phyloP scores from a whole-genome alignment of 2,888 invertebrate species.

The Plebejus anna region DNA sequence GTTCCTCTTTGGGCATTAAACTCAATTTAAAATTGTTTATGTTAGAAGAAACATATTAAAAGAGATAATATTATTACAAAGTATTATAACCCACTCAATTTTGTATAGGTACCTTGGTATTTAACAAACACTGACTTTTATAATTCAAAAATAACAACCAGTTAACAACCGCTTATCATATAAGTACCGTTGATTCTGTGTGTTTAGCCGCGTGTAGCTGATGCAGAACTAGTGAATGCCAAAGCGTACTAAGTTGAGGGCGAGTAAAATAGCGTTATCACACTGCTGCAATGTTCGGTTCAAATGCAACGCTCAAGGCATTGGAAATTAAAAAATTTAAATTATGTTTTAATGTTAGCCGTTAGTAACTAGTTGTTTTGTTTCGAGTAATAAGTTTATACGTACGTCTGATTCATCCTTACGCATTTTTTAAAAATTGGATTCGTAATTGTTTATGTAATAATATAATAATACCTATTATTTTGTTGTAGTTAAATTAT shows the following conservation, averaged over 20 bases:
- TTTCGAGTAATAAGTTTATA: too few species aligned
- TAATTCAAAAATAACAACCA: not conserved
- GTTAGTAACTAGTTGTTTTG: too few species aligned
- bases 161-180: not conserved
- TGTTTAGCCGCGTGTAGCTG: conserved; percentile 12
- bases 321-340: not conserved
- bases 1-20: not conserved
- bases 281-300: not conserved
- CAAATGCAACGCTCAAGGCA: too few species aligned
- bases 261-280: conserved; percentile 1
- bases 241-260: not conserved
- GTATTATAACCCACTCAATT: not conserved
- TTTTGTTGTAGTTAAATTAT: too few species aligned
- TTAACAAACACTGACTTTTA: not conserved
- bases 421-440: too few species aligned
- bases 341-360: too few species aligned
- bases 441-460: too few species aligned
- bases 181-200: not conserved
- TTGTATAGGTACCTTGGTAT: not conserved
- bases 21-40: not conserved
- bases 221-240: conserved; percentile 12
- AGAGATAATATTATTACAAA: not conserved
- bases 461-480: too few species aligned
- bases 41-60: not conserved
- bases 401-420: too few species aligned